Percentiles rank a stretch among this genome's conserved stretches.
phyloP scores from a whole-genome alignment of 2,113 vertebrate species.

The Corvus hawaiiensis region DNA sequence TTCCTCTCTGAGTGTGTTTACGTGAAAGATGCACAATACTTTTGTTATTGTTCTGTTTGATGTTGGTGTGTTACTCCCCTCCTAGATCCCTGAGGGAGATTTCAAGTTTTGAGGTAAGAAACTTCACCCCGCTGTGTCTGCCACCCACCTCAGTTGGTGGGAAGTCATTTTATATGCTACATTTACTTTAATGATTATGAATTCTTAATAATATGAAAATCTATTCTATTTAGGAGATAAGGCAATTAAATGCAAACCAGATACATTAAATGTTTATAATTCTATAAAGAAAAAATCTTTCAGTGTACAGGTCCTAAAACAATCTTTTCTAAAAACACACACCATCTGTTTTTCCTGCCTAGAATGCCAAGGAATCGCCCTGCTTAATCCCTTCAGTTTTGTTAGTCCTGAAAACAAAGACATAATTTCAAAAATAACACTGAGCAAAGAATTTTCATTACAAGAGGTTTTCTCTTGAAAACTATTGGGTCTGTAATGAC shows the following conservation, averaged over 20 bases:
- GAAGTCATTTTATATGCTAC: neutral
- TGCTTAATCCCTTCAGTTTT: neutral
- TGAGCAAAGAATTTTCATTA: neutral
- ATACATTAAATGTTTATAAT: neutral
- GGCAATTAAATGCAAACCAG: neutral
- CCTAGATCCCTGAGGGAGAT: neutral
- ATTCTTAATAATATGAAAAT: neutral
- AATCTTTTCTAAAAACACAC: neutral
- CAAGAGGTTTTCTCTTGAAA: neutral
- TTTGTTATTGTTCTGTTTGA: neutral
- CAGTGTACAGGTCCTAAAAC: neutral
- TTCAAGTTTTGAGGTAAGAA: neutral
- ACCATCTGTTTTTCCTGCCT: neutral
- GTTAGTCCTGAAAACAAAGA: neutral
- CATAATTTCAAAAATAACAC: neutral
- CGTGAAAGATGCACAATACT: neutral
- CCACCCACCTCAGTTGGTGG: neutral
- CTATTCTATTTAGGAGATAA: neutral
- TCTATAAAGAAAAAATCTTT: neutral
- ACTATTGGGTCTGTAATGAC: neutral
- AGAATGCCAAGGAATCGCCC: neutral
- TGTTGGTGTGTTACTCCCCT: neutral
- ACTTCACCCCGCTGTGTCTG: neutral
- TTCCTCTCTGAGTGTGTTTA: neutral
- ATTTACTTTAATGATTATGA: slow-evolving; percentile 2